Conservation (phyloP, 2,113 vertebrate genomes). For the Pampusana beccarii region DNA sequence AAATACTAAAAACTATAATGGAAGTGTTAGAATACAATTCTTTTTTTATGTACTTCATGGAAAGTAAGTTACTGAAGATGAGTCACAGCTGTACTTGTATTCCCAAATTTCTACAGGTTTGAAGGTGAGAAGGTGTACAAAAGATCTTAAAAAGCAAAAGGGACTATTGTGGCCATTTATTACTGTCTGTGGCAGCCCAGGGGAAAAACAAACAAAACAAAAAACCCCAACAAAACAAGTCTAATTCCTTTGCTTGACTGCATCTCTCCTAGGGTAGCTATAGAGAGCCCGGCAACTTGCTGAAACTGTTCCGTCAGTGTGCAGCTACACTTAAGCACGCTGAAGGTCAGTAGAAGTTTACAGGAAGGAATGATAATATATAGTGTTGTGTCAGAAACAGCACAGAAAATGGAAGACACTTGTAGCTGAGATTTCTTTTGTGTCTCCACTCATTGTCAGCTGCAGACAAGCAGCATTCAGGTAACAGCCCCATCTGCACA, state of each 20-base stretch:
- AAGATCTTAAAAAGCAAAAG: background rate
- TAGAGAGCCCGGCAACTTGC: background rate
- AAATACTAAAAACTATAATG: background rate
- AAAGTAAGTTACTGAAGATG: background rate
- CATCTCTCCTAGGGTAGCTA: background rate
- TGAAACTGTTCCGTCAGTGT: background rate
- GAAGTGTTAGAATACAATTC: background rate
- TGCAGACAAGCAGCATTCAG: background rate
- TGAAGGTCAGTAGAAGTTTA: background rate
- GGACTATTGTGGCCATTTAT: background rate
- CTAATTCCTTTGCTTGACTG: background rate
- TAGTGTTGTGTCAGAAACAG: background rate
- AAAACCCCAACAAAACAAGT: background rate
- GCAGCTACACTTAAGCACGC: background rate
- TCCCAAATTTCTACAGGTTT: background rate
- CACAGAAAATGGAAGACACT: background rate
- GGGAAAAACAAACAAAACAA: no score
- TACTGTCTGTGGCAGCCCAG: background rate
- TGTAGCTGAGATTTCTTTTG: background rate
- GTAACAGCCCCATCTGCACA: background rate
- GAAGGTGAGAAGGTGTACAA: background rate
- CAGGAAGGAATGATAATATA: background rate
- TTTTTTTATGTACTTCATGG: background rate
- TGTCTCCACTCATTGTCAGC: background rate
- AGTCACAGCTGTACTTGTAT: background rate